phyloP scores from a whole-genome alignment of 2,797 vertebrate species.

The Hemibagrus guttatus region DNA sequence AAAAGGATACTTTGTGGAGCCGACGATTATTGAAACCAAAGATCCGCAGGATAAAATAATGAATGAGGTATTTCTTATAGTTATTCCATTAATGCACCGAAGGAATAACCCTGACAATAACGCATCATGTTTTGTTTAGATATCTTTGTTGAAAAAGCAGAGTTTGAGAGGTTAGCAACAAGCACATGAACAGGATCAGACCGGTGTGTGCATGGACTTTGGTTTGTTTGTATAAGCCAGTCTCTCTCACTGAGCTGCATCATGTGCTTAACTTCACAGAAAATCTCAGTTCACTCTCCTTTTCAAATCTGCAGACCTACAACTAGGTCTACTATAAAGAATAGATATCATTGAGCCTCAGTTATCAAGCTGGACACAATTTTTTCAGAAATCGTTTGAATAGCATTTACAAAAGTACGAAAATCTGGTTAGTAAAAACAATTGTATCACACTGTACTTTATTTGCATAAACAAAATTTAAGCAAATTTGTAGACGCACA shows the following conservation, averaged over 20 bases:
- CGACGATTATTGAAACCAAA: conserved; percentile 85
- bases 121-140: neutral
- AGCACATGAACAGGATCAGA: neutral
- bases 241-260: neutral
- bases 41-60: conserved; percentile 88
- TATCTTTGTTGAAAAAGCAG: neutral
- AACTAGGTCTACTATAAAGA: neutral
- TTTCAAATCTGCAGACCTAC: neutral
- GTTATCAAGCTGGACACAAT: neutral
- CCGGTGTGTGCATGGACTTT: neutral
- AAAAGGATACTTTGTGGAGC: conserved; percentile 87
- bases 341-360: too few species aligned
- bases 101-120: neutral
- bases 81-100: neutral
- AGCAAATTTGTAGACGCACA: too few species aligned
- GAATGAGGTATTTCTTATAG: conserved; percentile 78
- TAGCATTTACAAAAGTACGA: neutral
- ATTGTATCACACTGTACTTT: neutral
- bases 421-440: neutral
- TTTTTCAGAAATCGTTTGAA: neutral
- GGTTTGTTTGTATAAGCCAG: neutral
- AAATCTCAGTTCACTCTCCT: too few species aligned
- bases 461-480: too few species aligned
- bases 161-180: neutral
- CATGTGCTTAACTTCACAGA: neutral